A percentile compares a stretch with the other conserved stretches of the same genome.
These are phyloP conservation scores for Stenopsyche tienmushanensis DNA, from an alignment of 1,140 invertebrate species.

Conservation along the genomic window DNA sequence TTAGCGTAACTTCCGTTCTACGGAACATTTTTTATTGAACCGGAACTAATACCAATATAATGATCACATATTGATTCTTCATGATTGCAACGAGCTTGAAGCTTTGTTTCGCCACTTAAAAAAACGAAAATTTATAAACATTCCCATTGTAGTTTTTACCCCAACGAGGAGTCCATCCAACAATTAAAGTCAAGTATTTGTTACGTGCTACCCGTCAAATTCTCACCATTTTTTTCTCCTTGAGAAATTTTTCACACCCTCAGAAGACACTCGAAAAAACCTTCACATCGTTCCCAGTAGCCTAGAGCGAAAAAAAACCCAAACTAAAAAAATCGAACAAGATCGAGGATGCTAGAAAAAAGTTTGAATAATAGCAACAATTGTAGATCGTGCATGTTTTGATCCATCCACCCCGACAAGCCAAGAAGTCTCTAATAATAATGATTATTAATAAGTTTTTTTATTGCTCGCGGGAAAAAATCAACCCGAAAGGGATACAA, in stretches of 20 bases:
- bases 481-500: constrained; percentile 14
- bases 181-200: constrained; percentile 19
- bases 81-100: constrained; percentile 25
- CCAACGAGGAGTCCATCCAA: no score
- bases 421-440: constrained; percentile 24
- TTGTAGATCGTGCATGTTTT: constrained; percentile 19
- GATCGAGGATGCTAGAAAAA: constrained; percentile 9
- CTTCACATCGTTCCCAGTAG: constrained; percentile 15
- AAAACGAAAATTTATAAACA: neutral
- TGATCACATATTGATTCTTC: constrained; percentile 34
- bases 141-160: neutral
- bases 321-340: constrained; percentile 8
- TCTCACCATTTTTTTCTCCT: constrained; percentile 17
- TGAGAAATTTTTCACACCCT: constrained; percentile 31
- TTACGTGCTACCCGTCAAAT: constrained; percentile 24
- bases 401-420: neutral
- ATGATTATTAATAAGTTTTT: constrained; percentile 40
- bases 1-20: constrained; percentile 22
- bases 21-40: neutral
- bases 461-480: constrained; percentile 25
- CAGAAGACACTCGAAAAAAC: constrained; percentile 12
- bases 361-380: constrained; percentile 11
- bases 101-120: neutral
- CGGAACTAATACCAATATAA: constrained; percentile 31
- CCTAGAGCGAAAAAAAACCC: constrained; percentile 9